Base-by-base conservation (phyloP, 2,113 vertebrate genomes). In the Bos javanicus region DNA sequence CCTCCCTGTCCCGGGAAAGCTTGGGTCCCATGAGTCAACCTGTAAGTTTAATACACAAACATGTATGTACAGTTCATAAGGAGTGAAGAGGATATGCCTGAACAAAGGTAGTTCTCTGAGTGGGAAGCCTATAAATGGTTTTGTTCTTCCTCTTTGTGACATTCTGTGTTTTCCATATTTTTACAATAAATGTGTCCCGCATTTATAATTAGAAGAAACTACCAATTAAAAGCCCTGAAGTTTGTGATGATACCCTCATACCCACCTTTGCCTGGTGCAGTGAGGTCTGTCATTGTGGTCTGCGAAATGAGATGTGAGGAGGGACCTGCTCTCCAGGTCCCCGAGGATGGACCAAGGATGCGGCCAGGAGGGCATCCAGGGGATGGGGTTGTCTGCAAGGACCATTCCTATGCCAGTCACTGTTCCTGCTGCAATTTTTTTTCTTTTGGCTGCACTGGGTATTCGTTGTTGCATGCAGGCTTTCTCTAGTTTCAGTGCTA, bases 151-250 rank as follows among this genome's bases (percentile, higher is more conserved):
- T 81, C 59, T 64, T 94, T 81, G 33, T 84, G 48, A 21, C n/a
- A 81, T 59, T 95, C 50, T 78, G 1, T 80, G 57, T 87, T 93
- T 90, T 93, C 74, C 64, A 57, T 81, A 81, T 59, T 90, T 89
- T 76, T 84, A 28, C 0, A 67, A 36, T 23, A 90, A 93, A 57
- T 3, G 15, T n/a, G 78, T 64, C 48, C 91, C 33, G 0, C 56
- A 57, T 94, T 96, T 95, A 50, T 60, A 74, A 90, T 90, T 62
- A 54, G 50, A 60, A 94, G 87, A 83, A 36, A 30, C 50, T 56
- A 21, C 16, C 8, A 23, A 3, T 52, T 59, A 54, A 78, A 76
- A 85, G 30, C 74, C 7, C 80, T 39, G 9, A 36, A 28, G 48
- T 67, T 87, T 48, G 7, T 14, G 9, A 76, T 33, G 36, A 39